Conservation (phyloP, 2,888 invertebrate species). For the Venustoraphidia nigricollis region DNA sequence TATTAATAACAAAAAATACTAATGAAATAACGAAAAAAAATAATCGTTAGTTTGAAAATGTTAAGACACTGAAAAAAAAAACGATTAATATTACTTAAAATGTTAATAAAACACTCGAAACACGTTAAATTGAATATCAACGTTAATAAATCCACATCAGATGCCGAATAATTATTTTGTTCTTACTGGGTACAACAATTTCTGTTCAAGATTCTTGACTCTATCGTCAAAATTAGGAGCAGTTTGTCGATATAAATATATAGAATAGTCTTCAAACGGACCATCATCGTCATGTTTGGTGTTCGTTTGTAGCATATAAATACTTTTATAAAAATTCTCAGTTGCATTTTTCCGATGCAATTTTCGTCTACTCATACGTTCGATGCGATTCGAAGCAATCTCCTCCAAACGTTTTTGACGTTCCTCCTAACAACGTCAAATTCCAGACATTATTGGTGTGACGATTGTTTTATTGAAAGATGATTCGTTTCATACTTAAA, state of each 20-base stretch:
- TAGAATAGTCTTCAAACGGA: slow-evolving; percentile 69
- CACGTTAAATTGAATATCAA: not conserved
- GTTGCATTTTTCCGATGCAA: slow-evolving; percentile 60
- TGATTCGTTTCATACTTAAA: no score
- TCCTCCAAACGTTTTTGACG: slow-evolving; percentile 59
- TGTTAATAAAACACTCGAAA: not conserved
- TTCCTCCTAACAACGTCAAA: slow-evolving; percentile 39
- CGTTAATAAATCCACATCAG: slow-evolving; percentile 8
- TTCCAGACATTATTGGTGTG: no score
- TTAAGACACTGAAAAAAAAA: no score
- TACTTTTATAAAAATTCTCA: slow-evolving; percentile 69
- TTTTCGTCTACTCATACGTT: slow-evolving; percentile 45
- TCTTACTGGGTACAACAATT: slow-evolving; percentile 59
- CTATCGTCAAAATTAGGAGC: slow-evolving; percentile 74
- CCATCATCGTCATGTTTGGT: slow-evolving; percentile 44
- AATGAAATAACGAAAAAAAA: no score
- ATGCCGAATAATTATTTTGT: not conserved
- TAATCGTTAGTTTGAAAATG: no score
- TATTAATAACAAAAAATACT: no score
- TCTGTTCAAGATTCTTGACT: slow-evolving; percentile 64
- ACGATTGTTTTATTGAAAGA: no score
- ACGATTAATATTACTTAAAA: not conserved
- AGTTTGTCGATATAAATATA: slow-evolving; percentile 72
- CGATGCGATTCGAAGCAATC: slow-evolving; percentile 49
- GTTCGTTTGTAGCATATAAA: slow-evolving; percentile 72